A percentile compares a stretch with the other conserved stretches of the same genome.
Evolutionary conservation across 92 coral and sea anemone species (phyloP).

Genomic region (Phenganax stokvisi): DNA sequence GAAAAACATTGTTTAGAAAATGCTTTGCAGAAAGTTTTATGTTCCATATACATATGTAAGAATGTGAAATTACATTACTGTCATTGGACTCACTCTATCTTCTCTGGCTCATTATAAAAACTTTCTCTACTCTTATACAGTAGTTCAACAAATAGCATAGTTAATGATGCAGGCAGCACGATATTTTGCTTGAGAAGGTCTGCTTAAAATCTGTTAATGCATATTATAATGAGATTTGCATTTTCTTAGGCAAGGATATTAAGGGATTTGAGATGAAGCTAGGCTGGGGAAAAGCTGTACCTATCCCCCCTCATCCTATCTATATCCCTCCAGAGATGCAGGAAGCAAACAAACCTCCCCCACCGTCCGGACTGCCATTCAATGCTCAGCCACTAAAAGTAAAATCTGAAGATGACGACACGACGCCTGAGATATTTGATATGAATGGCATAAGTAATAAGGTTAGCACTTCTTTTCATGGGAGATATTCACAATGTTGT

Average conservation of each 20-base stretch:
- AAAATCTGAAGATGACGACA: slow-evolving; percentile 41
- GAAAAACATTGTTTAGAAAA: no score
- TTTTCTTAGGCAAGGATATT: slow-evolving; percentile 74
- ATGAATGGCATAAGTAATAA: slow-evolving; percentile 78
- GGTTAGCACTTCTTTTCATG: slow-evolving; percentile 49
- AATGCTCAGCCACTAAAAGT: slow-evolving; percentile 81
- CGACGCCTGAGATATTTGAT: slow-evolving; percentile 53
- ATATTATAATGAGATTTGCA: background rate
- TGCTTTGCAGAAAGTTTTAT: no score
- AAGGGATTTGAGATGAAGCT: slow-evolving; percentile 96
- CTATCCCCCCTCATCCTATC: slow-evolving; percentile 97
- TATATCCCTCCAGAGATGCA: slow-evolving; percentile 99
- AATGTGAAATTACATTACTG: no score
- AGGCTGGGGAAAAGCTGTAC: slow-evolving; percentile 99
- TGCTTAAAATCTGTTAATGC: no score
- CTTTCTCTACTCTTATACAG: no score
- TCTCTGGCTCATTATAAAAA: no score
- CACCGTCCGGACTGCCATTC: slow-evolving; percentile 95
- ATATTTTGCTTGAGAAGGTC: background rate
- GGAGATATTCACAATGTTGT: background rate
- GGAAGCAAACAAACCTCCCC: slow-evolving; percentile 91
- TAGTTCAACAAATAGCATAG: no score
- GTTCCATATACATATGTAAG: no score
- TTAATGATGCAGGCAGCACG: background rate
- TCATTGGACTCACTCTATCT: no score